Evolutionary conservation across 2,797 vertebrate genomes (phyloP).

Genomic region (Enteromius argenteus): DNA sequence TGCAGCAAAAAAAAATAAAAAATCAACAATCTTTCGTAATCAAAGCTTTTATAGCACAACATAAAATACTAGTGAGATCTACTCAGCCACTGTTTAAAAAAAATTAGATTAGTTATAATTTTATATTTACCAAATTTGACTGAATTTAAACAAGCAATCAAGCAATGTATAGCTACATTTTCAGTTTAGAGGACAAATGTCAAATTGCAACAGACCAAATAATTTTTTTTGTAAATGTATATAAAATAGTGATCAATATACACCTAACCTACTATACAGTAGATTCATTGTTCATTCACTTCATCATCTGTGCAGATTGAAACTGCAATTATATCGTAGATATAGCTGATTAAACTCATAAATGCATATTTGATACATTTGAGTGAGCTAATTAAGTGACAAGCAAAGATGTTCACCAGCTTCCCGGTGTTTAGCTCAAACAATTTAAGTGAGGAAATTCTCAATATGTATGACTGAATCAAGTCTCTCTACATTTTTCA

Average conservation of each 20-base stretch:
- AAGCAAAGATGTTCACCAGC: neutral
- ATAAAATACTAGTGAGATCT: neutral
- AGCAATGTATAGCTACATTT: neutral
- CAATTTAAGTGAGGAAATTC: neutral
- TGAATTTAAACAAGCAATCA: neutral
- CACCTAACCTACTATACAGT: neutral
- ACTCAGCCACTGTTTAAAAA: neutral
- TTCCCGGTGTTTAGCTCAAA: neutral
- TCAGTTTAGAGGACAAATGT: neutral
- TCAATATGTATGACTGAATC: neutral
- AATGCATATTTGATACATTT: neutral
- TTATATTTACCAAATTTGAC: neutral
- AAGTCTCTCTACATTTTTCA: neutral
- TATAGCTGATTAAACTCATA: conserved; percentile 10
- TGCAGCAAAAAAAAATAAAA: too few species aligned
- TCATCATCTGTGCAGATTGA: neutral
- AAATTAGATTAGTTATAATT: neutral
- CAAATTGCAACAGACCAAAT: neutral
- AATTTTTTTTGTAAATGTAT: neutral
- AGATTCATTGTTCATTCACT: neutral
- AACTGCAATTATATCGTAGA: neutral
- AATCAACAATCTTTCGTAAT: too few species aligned
- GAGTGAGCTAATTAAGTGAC: conserved; percentile 1
- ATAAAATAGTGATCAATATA: neutral
- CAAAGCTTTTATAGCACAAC: neutral